Percentiles rank a stretch among this genome's conserved stretches.
phyloP scores from a whole-genome alignment of 1,140 invertebrate species.

The Oryzaephilus surinamensis region DNA sequence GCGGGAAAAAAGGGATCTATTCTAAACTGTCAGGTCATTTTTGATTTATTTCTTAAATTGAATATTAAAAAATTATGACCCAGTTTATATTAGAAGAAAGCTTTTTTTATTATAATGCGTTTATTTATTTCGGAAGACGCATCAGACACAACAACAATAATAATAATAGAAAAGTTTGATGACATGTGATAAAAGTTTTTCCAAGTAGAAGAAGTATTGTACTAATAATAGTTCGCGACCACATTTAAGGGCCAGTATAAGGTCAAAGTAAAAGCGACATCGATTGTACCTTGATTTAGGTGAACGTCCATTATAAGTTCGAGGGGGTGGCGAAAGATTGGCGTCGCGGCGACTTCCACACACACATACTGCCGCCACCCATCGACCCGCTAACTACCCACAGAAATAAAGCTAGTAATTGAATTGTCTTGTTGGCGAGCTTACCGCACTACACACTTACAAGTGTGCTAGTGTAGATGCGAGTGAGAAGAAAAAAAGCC shows the following conservation, averaged over 20 bases:
- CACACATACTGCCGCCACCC: constrained; percentile 6
- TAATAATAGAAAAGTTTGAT: too few species aligned
- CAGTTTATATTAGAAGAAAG: background rate
- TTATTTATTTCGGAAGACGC: background rate
- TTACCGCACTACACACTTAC: constrained; percentile 10
- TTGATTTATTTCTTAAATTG: background rate
- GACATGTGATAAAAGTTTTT: background rate
- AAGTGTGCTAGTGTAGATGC: constrained; percentile 8
- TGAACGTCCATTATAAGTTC: constrained; percentile 10
- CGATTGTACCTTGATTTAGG: constrained; percentile 15
- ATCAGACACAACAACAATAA: too few species aligned
- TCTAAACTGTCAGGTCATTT: background rate
- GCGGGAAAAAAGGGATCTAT: background rate
- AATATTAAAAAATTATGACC: background rate
- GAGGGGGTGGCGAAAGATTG: constrained; percentile 2
- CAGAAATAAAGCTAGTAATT: constrained; percentile 32
- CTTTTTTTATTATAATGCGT: background rate
- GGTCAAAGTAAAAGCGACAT: constrained; percentile 8
- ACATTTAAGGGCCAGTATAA: constrained; percentile 8
- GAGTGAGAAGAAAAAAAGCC: constrained; percentile 21
- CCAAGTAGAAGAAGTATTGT: background rate
- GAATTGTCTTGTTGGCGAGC: constrained; percentile 35
- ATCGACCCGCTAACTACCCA: constrained; percentile 20
- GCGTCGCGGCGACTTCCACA: constrained; percentile 1
- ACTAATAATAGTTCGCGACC: constrained; percentile 9